These are phyloP conservation scores for Beris chalybata DNA, from an alignment of 2,888 invertebrate genomes.

Conservation along the genomic window DNA sequence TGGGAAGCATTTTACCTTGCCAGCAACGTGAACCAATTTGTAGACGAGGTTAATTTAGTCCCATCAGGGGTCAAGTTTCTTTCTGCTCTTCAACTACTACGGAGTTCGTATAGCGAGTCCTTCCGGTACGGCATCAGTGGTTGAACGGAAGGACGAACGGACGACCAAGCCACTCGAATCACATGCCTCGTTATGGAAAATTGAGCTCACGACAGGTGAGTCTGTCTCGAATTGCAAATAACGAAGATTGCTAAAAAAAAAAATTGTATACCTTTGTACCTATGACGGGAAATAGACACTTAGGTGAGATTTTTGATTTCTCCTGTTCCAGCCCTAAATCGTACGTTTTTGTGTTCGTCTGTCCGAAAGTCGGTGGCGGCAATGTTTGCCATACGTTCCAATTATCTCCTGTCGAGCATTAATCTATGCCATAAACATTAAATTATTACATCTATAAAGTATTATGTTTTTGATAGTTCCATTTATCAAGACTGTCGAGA, in stretches of 20 bases:
- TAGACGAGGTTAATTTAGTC: conserved; percentile 29
- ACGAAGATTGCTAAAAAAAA: too few relatives aligned
- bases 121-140: too few relatives aligned
- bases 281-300: too few relatives aligned
- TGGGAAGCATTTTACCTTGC: conserved; percentile 7
- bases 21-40: conserved; percentile 33
- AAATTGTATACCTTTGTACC: too few relatives aligned
- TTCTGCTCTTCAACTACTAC: not conserved
- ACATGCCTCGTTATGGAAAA: conserved; percentile 2
- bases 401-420: conserved; percentile 38
- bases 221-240: too few relatives aligned
- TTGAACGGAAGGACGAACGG: too few relatives aligned
- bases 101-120: too few relatives aligned
- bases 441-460: conserved; percentile 45
- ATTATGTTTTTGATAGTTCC: conserved; percentile 44
- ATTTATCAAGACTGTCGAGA: conserved; percentile 42
- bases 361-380: not conserved
- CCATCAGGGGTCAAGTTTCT: conserved; percentile 12
- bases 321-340: too few relatives aligned
- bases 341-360: too few relatives aligned
- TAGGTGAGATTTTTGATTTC: too few relatives aligned
- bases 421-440: conserved; percentile 45
- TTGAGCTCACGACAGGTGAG: conserved; percentile 17
- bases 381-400: conserved; percentile 23
- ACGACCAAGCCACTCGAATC: not conserved